Evolutionary conservation across 2,797 vertebrate genomes (phyloP).

Genomic region (Malurus splendens): DNA sequence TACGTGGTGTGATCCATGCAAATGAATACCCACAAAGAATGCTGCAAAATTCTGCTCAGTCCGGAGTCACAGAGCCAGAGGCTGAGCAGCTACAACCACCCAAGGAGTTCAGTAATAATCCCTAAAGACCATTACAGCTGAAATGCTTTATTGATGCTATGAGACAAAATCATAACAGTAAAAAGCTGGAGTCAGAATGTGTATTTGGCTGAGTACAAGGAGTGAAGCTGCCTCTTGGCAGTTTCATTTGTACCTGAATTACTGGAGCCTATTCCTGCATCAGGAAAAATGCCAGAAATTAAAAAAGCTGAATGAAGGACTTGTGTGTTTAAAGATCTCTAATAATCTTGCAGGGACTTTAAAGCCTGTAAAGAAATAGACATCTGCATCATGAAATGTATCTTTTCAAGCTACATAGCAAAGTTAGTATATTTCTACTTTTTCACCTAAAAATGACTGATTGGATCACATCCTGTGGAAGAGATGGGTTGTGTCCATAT

Average conservation of each 20-base stretch:
- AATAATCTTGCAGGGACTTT: not conserved
- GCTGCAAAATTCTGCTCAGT: not conserved
- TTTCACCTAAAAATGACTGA: not conserved
- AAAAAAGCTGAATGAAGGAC: not conserved
- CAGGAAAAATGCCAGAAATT: slow-evolving; percentile 4
- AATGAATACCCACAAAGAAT: not conserved
- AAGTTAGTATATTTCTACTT: not conserved
- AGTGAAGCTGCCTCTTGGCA: not conserved
- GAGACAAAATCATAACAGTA: slow-evolving; percentile 9
- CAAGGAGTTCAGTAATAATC: slow-evolving; percentile 9
- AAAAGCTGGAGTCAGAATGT: not conserved
- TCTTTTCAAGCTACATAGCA: not conserved
- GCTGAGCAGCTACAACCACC: not conserved
- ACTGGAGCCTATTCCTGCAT: not conserved
- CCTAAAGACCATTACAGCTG: not conserved
- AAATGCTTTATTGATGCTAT: not conserved
- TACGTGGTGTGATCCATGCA: not conserved
- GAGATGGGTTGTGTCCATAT: not conserved
- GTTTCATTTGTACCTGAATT: slow-evolving; percentile 30
- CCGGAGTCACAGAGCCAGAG: not conserved
- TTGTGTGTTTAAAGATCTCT: not conserved
- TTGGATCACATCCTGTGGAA: not conserved
- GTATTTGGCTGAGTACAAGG: not conserved
- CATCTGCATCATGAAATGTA: not conserved
- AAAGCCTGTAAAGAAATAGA: not conserved